Percentiles rank a stretch among this genome's conserved stretches.
phyloP scores from a whole-genome alignment of 2,113 vertebrate genomes.

The Pterocles orientalis region DNA sequence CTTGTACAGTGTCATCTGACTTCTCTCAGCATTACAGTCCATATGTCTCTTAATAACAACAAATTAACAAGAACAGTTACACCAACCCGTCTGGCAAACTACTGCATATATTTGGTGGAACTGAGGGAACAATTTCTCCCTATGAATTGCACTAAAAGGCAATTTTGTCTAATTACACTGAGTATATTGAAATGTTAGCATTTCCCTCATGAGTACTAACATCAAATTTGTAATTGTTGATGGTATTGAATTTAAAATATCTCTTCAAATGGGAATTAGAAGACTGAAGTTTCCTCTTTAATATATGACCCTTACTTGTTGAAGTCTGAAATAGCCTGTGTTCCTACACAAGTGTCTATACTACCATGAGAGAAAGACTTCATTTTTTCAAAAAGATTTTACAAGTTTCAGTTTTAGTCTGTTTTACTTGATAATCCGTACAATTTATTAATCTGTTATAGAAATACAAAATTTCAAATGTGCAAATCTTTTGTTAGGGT shows the following conservation, averaged over 20 bases:
- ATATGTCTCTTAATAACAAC: conserved; percentile 35
- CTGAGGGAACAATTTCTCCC: conserved; percentile 34
- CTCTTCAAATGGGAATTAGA: not conserved
- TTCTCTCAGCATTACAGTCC: not conserved
- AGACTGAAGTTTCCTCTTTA: not conserved
- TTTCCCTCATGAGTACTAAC: conserved; percentile 21
- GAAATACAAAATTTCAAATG: not conserved
- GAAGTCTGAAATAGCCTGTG: not conserved
- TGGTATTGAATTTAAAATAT: conserved; percentile 32
- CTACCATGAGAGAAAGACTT: not conserved
- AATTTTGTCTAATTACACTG: conserved; percentile 61
- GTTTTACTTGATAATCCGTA: not conserved
- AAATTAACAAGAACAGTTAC: conserved; percentile 28
- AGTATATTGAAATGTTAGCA: conserved; percentile 49
- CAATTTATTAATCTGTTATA: not conserved
- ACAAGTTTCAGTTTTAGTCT: not conserved
- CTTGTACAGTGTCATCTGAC: not conserved
- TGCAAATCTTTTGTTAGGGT: not conserved
- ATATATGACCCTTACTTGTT: not conserved
- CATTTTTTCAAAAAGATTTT: rapidly evolving
- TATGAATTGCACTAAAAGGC: conserved; percentile 40
- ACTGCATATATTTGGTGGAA: conserved; percentile 28
- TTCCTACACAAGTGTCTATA: not conserved
- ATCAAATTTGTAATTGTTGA: conserved; percentile 13
- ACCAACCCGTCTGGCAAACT: not conserved